Conservation (phyloP, 2,113 vertebrate genomes). For the Anthoscopus minutus region DNA sequence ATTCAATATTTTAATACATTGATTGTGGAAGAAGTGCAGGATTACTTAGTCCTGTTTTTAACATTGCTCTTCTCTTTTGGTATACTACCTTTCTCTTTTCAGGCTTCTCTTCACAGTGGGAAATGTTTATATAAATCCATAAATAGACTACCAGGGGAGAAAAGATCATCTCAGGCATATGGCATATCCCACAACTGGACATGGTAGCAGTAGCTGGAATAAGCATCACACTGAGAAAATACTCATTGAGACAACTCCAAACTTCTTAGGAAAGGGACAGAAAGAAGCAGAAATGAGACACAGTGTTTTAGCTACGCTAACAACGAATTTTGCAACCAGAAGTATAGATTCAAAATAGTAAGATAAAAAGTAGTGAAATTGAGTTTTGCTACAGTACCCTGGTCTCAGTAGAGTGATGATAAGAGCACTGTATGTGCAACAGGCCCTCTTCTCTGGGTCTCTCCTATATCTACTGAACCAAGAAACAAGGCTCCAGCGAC, state of each 20-base stretch:
- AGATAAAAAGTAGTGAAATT: background rate
- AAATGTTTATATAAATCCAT: background rate
- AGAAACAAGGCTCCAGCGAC: background rate
- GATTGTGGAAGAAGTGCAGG: background rate
- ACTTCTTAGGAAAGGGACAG: background rate
- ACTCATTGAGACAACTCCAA: background rate
- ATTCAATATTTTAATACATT: background rate
- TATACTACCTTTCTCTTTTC: background rate
- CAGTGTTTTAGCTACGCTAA: background rate
- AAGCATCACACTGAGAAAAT: background rate
- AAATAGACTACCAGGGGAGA: background rate
- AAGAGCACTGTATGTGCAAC: background rate
- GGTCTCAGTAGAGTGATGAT: background rate
- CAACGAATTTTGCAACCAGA: background rate
- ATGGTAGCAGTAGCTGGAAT: background rate
- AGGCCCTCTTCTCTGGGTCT: background rate
- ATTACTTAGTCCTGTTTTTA: background rate
- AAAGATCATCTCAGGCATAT: background rate
- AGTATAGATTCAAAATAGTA: background rate
- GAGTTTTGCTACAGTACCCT: background rate
- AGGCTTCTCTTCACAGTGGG: background rate
- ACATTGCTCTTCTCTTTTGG: background rate
- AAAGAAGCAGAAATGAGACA: background rate
- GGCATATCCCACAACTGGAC: background rate
- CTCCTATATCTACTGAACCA: background rate